Base-by-base conservation (phyloP, 2,797 vertebrate genomes). In the Cyclura pinguis region DNA sequence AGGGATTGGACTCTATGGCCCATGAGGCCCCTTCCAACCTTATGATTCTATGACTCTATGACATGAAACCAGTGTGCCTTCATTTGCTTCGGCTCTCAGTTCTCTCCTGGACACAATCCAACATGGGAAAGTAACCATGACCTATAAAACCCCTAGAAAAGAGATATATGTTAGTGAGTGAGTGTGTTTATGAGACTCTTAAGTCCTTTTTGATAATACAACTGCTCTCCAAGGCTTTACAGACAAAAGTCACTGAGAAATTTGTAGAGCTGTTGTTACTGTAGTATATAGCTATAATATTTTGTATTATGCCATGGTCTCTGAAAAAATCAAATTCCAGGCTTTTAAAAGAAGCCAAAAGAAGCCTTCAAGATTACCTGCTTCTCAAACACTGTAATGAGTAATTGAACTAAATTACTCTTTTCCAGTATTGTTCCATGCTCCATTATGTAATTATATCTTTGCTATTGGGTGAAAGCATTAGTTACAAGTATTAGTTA, bases 81-180 rank as follows among this genome's bases (percentile, higher is more conserved):
- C 80, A 82, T 38, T 35, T 6, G n/a, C 82, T 29, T 24, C 67
- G 62, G 82, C 24, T 84, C 82, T 67, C 38, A 64, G 57, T 67
- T 84, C 38, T 57, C 82, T 84, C 47, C 24, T 84, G 82, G 82
- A 57, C 82, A 67, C 59, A 84, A 67, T 47, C 67, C 35, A 18
- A 64, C 16, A 67, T 67, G 59, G 42, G 42, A 47, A 47, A 47
- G 35, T 62, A 42, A 13, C 82, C 59, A 64, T 72, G 67, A 72
- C 29, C 29, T 72, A 72, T 72, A 32, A 27, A 72, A 27, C 8
- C 29, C 10, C 32, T 27, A 32, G 32, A 8, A 72, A 12, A 72
- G 29, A 72, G 7, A 3, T 27, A 7, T 72, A 2, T 32, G 27
- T 29, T 8, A 7, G 64, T 67, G 64, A 20, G 42, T 47, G 42